These are phyloP conservation scores for Pelagia noctiluca DNA, from an alignment of 30 jellyfish, hydroid and myxozoan species.

Conservation along the genomic window DNA sequence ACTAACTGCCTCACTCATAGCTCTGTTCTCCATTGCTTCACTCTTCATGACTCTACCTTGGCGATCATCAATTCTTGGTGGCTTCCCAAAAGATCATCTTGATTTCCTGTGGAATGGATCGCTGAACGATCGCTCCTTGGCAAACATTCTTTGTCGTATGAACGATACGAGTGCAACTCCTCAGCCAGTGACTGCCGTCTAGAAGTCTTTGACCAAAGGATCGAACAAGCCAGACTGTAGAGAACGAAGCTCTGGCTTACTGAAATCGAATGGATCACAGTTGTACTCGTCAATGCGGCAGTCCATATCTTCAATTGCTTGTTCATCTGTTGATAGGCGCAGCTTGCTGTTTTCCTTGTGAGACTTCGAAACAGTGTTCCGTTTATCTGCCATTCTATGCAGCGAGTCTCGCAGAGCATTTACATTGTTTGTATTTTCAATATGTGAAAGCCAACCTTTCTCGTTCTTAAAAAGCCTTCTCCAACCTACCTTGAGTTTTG, in stretches of 20 bases:
- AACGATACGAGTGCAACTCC: slow-evolving; percentile 8
- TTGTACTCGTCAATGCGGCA: slow-evolving; percentile 15
- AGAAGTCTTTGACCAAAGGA: slow-evolving; percentile 30
- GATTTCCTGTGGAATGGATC: slow-evolving; percentile 13
- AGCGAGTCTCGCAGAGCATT: slow-evolving; percentile 29
- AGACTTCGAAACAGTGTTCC: slow-evolving; percentile 15
- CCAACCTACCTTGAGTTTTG: slow-evolving; percentile 37
- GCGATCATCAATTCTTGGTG: background rate
- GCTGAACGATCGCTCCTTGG: slow-evolving; percentile 6
- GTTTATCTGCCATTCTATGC: slow-evolving; percentile 29
- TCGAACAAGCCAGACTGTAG: slow-evolving; percentile 35
- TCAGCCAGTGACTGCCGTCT: slow-evolving; percentile 43
- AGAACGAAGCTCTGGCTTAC: slow-evolving; percentile 21
- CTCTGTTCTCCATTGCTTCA: slow-evolving; percentile 27
- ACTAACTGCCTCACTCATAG: background rate
- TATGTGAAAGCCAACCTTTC: background rate
- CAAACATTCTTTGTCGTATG: slow-evolving; percentile 42
- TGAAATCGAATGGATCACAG: slow-evolving; percentile 31
- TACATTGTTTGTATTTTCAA: slow-evolving; percentile 4
- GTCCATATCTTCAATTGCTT: slow-evolving; percentile 35
- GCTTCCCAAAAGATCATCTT: slow-evolving; percentile 19
- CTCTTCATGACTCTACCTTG: background rate
- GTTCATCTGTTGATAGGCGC: slow-evolving; percentile 22
- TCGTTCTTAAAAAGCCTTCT: slow-evolving; percentile 15
- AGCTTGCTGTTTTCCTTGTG: slow-evolving; percentile 33